Evolutionary conservation across 2,888 invertebrate genomes (phyloP), one percentile per base, ranked within the genome.

Genomic region (Rosalia funebris): DNA sequence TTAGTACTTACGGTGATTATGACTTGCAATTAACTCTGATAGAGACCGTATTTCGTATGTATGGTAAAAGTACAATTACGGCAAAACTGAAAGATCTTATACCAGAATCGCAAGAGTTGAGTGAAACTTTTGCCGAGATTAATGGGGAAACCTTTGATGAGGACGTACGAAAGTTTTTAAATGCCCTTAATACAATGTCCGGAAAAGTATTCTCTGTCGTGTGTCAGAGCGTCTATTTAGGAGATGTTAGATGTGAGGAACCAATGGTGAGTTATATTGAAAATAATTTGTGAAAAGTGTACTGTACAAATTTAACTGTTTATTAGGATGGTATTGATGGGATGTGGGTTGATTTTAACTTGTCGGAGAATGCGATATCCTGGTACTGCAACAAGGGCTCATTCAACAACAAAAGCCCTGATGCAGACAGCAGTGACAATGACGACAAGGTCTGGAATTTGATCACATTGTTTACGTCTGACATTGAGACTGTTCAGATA

Each of bases 331-430:
- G 17, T n/a, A 36, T 45, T 31, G 11, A 46, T 19, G 62, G 60
- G 1, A 25, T 57, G 12, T 65, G 65, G 65, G 55, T 65, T 10
- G 62, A 65, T 42, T 65, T 65, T 34, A 65, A 65, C 25, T 15
- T 60, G 16, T 42, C 42, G 9, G 57, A 65, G 7, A 54, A 36
- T 15, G 50, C 44, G n/a, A 47, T 65, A 11, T 48, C 59, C 14
- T 65, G 65, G 65, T 60, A 65, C 45, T 50, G 53, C 34, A 16
- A 10, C 19, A 45, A 37, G 15, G 15, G 25, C 1, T 47, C 57
- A 1, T 47, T 61, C 19, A 12, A 5, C 31, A 12, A 42, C 15
- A 17, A 17, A 5, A 20, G n/a, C 1, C n/a, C 10, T 1, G 37
- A 50, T 1, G 20, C 11, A 19, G 42, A 12, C 1, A 16, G 12